Conservation (phyloP, 1,140 invertebrate species). For the Bombyx mandarina region DNA sequence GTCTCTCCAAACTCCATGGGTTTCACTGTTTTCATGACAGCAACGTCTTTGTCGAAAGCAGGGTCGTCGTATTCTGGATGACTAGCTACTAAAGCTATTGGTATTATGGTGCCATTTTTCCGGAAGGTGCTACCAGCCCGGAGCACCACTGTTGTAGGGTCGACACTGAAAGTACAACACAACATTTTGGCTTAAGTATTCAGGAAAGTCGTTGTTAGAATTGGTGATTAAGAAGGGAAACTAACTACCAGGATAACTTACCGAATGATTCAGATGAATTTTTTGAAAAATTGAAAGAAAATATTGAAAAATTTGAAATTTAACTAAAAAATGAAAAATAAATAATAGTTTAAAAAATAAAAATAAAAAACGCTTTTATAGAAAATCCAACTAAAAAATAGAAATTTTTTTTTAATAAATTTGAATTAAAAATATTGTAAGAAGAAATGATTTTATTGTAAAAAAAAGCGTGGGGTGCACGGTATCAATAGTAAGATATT, state of each 20-base stretch:
- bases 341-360: no score
- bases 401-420: no score
- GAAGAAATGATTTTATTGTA: no score
- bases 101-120: constrained; percentile 50
- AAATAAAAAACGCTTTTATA: no score
- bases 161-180: constrained; percentile 33
- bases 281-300: no score
- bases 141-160: constrained; percentile 44
- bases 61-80: constrained; percentile 65
- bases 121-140: constrained; percentile 54
- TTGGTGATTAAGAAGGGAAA: not conserved
- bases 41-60: constrained; percentile 73
- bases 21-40: constrained; percentile 60
- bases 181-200: not conserved
- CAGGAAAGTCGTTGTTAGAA: not conserved
- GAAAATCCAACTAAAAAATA: no score
- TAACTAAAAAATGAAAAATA: no score
- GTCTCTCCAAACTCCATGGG: constrained; percentile 40
- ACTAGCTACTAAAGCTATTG: constrained; percentile 49
- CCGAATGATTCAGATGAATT: no score
- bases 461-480: no score
- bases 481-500: no score
- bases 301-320: no score
- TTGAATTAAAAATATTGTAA: no score
- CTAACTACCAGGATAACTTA: not conserved